phyloP scores from a whole-genome alignment of 2,113 vertebrate species.

The Trematomus loennbergii region DNA sequence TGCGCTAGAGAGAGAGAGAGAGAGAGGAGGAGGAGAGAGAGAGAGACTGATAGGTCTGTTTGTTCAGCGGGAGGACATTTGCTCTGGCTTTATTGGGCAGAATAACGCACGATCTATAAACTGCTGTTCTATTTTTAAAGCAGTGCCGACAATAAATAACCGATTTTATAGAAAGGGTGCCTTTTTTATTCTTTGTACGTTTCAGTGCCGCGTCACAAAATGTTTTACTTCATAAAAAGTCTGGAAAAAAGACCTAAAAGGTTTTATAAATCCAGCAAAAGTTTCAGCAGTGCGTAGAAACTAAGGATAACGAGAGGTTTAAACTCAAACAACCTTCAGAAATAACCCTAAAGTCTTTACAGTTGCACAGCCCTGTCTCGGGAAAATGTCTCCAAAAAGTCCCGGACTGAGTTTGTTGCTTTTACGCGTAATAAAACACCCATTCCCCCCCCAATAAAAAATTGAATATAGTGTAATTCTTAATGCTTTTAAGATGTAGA shows the following conservation, averaged over 20 bases:
- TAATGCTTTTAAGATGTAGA: no score
- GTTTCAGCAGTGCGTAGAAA: not conserved
- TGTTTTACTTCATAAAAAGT: not conserved
- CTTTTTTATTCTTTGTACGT: not conserved
- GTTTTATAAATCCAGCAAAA: not conserved
- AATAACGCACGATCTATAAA: constrained; percentile 9
- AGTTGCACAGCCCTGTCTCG: not conserved
- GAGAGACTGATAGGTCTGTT: constrained; percentile 41
- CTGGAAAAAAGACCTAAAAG: not conserved
- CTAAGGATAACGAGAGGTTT: fast-evolving
- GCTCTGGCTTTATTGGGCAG: constrained; percentile 1
- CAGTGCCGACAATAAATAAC: not conserved
- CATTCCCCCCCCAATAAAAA: no score
- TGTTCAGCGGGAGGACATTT: constrained; percentile 41
- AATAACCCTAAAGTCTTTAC: not conserved
- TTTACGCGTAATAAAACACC: not conserved
- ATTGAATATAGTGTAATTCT: no score
- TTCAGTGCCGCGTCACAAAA: not conserved
- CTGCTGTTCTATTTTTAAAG: constrained; percentile 10
- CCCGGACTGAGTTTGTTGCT: not conserved
- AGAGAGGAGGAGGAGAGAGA: not conserved
- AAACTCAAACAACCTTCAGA: not conserved
- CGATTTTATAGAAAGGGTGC: not conserved
- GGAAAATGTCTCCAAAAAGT: not conserved
- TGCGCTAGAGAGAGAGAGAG: not conserved